Percentiles rank a stretch among this genome's conserved stretches.
Conservation (phyloP, 2,797 vertebrate genomes). For the Coranthus polyacanthus region DNA sequence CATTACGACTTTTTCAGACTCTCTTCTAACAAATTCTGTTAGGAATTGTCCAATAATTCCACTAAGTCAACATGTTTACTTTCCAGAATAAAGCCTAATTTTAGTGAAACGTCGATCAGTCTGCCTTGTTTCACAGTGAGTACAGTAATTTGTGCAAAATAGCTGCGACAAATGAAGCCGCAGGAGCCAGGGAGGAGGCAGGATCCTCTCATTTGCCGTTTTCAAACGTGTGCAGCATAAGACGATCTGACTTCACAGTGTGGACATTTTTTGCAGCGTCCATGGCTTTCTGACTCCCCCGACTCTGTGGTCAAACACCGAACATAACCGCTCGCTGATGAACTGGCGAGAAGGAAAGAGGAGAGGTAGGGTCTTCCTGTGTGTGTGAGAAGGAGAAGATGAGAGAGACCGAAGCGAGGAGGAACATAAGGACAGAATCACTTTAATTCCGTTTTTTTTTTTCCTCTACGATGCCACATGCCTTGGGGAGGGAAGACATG, state of each 20-base stretch:
- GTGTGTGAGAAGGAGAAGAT: conserved; percentile 9
- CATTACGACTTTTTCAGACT: too few relatives aligned
- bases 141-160: conserved; percentile 35
- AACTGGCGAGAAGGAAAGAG: conserved; percentile 27
- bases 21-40: too few relatives aligned
- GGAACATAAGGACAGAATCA: conserved; percentile 76
- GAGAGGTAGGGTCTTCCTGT: background rate
- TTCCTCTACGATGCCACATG: conserved; percentile 43
- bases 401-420: conserved; percentile 49
- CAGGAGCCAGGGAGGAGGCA: background rate
- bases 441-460: conserved; percentile 63
- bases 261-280: conserved; percentile 30
- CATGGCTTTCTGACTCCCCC: conserved; percentile 20
- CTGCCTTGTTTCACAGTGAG: conserved; percentile 32
- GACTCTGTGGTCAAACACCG: conserved; percentile 48
- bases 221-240: background rate
- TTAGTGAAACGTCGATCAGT: conserved; percentile 38
- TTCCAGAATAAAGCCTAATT: conserved; percentile 38
- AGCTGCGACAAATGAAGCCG: conserved; percentile 14
- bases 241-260: background rate
- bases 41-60: conserved; percentile 25
- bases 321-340: conserved; percentile 37
- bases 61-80: conserved; percentile 29
- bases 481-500: conserved; percentile 65
- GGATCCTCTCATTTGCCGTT: conserved; percentile 1